Evolutionary conservation across 2,113 vertebrate genomes (phyloP).

Genomic region (Carassius carassius): DNA sequence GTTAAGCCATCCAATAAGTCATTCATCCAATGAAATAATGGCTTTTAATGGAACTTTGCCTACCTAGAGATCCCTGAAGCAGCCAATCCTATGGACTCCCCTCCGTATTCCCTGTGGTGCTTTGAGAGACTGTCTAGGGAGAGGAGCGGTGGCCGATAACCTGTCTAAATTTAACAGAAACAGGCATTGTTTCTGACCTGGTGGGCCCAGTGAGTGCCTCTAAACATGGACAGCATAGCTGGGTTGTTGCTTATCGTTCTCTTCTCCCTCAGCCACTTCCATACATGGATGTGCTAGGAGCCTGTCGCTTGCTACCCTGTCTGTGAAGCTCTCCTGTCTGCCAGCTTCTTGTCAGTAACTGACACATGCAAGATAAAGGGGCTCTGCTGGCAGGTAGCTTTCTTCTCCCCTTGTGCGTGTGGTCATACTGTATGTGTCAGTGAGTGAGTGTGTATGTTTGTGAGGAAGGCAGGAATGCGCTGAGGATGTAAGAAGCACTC

Average conservation of each 20-base stretch:
- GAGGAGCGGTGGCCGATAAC: conserved; percentile 72
- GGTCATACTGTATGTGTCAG: conserved; percentile 4
- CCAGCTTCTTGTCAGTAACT: conserved; percentile 80
- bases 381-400: conserved; percentile 12
- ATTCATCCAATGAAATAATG: background rate
- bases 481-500: background rate
- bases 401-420: background rate
- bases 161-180: conserved; percentile 87
- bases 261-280: conserved; percentile 84
- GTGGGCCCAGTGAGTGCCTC: conserved; percentile 84
- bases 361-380: conserved; percentile 79
- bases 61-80: background rate
- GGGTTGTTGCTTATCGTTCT: conserved; percentile 86
- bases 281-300: conserved; percentile 91
- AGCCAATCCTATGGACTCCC: conserved; percentile 70
- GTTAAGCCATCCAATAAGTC: background rate
- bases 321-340: conserved; percentile 82
- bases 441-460: background rate
- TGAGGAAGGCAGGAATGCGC: background rate
- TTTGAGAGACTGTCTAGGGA: conserved; percentile 64
- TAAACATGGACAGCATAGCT: conserved; percentile 89
- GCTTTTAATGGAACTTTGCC: background rate
- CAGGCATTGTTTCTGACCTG: conserved; percentile 73
- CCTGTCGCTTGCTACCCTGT: conserved; percentile 79
- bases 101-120: conserved; percentile 67